Evolutionary conservation across 2,797 vertebrate species (phyloP).

Genomic region (Danio albolineatus): DNA sequence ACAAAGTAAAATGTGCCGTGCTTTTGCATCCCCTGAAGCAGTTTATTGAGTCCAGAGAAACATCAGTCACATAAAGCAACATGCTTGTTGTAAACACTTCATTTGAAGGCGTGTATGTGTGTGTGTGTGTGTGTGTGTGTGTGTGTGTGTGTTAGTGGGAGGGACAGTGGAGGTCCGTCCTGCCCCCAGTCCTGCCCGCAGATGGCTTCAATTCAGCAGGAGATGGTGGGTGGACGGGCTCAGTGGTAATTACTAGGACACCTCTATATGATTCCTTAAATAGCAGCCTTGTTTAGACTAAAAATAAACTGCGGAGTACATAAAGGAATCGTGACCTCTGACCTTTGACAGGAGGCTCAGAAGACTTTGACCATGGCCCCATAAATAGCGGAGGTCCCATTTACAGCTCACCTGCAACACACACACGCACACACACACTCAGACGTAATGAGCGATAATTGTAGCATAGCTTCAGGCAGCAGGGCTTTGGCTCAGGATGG

Average conservation of each 20-base stretch:
- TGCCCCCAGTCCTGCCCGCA: slow-evolving; percentile 72
- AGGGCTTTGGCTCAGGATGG: slow-evolving; percentile 21
- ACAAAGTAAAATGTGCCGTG: slow-evolving; percentile 9
- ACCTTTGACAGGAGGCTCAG: slow-evolving; percentile 66
- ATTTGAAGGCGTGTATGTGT: neutral
- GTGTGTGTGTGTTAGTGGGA: slow-evolving; percentile 32
- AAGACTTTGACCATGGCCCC: slow-evolving; percentile 62
- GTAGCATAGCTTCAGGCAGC: slow-evolving; percentile 64
- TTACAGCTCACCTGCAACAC: slow-evolving; percentile 50
- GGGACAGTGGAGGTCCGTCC: slow-evolving; percentile 67
- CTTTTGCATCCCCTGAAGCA: neutral
- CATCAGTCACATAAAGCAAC: slow-evolving; percentile 6
- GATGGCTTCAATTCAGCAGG: slow-evolving; percentile 80
- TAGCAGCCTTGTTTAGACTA: slow-evolving; percentile 79
- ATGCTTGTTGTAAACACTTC: slow-evolving; percentile 22
- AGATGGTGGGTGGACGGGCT: slow-evolving; percentile 73
- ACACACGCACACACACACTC: slow-evolving; percentile 45
- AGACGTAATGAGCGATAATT: slow-evolving; percentile 73
- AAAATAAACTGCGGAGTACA: slow-evolving; percentile 77
- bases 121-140: slow-evolving; percentile 35
- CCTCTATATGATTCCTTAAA: slow-evolving; percentile 77
- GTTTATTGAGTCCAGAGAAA: slow-evolving; percentile 19
- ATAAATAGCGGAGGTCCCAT: slow-evolving; percentile 69
- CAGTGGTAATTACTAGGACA: slow-evolving; percentile 78
- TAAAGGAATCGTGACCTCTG: slow-evolving; percentile 64